These are phyloP conservation scores for Semicossyphus pulcher DNA, from an alignment of 2,113 vertebrate species.

Conservation along the genomic window DNA sequence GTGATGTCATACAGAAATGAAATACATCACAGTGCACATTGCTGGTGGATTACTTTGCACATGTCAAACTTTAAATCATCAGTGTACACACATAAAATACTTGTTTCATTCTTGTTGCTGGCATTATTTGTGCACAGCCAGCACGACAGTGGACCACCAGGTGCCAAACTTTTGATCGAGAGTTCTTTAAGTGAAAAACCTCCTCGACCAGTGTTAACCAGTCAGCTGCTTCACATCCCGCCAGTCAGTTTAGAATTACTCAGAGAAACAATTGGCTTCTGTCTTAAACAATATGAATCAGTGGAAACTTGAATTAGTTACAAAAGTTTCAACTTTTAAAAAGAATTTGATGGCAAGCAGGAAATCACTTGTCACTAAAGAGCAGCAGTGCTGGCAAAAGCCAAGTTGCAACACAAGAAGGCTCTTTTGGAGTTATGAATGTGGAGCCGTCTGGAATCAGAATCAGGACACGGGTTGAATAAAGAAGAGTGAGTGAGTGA, in stretches of 20 bases:
- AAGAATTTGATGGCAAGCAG: neutral
- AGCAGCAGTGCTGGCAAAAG: neutral
- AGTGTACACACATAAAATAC: too few relatives aligned
- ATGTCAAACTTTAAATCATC: too few relatives aligned
- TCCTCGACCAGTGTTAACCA: neutral
- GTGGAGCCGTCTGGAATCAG: neutral
- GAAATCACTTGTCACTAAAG: neutral
- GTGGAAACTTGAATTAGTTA: neutral
- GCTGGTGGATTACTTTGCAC: too few relatives aligned
- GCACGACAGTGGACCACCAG: too few relatives aligned
- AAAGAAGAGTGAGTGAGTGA: neutral
- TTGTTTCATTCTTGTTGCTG: too few relatives aligned
- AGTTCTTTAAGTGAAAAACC: neutral
- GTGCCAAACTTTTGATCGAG: neutral
- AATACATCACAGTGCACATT: too few relatives aligned
- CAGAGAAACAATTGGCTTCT: neutral
- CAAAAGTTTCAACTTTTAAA: neutral
- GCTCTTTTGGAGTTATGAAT: conserved; percentile 1
- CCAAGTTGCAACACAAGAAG: neutral
- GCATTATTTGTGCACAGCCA: too few relatives aligned
- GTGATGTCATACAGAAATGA: too few relatives aligned
- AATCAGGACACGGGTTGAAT: neutral
- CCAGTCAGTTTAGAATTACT: neutral
- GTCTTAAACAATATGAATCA: neutral
- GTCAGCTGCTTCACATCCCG: too few relatives aligned